phyloP scores from a whole-genome alignment of 2,113 vertebrate genomes.

The Oxyruncus cristatus region DNA sequence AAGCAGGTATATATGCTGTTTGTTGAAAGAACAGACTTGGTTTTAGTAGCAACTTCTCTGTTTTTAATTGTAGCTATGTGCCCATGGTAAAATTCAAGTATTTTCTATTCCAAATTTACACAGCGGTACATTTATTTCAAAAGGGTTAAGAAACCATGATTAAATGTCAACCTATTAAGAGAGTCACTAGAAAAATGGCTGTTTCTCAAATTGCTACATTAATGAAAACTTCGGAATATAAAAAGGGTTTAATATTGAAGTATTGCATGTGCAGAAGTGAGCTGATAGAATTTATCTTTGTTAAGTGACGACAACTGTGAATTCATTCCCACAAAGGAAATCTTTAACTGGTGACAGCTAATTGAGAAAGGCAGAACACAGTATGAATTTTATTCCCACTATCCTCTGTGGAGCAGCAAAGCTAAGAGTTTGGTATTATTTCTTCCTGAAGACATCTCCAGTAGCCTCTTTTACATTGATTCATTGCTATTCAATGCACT shows the following conservation, averaged over 20 bases:
- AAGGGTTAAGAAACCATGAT: not conserved
- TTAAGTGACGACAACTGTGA: conserved; percentile 16
- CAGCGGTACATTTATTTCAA: not conserved
- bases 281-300: conserved; percentile 20
- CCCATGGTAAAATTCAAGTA: not conserved
- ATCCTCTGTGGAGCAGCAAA: conserved; percentile 7
- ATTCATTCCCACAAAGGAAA: conserved; percentile 35
- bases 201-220: conserved; percentile 8
- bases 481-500: conserved; percentile 41
- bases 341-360: conserved; percentile 46
- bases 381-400: conserved; percentile 26
- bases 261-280: not conserved
- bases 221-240: not conserved
- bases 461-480: conserved; percentile 39
- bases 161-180: not conserved
- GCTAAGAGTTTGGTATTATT: conserved; percentile 14
- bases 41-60: not conserved
- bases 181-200: not conserved
- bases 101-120: not conserved
- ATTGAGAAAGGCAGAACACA: conserved; percentile 25
- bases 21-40: not conserved
- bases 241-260: not conserved
- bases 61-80: not conserved
- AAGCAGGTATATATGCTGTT: not conserved
- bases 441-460: conserved; percentile 15